phyloP scores from a whole-genome alignment of 2,797 vertebrate species.

The Esox masquinongy region DNA sequence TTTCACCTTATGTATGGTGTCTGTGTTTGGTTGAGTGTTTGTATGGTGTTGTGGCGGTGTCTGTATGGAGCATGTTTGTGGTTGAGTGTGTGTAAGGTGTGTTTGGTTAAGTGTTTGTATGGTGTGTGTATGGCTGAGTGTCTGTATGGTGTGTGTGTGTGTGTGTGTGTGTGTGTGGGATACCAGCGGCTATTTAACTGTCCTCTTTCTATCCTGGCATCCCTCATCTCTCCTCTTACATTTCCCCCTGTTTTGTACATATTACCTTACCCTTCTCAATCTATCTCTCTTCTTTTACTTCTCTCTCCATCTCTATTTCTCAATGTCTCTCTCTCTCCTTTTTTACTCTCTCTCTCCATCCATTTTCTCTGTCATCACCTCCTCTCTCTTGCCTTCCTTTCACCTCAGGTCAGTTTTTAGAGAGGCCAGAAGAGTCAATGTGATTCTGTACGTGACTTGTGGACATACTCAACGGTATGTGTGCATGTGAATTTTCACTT shows the following conservation, averaged over 20 bases:
- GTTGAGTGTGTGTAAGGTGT: no score
- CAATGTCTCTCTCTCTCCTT: no score
- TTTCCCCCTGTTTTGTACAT: not conserved
- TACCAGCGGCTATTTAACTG: not conserved
- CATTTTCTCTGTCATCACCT: no score
- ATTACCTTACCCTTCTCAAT: not conserved
- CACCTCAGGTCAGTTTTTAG: constrained; percentile 8
- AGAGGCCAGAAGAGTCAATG: not conserved
- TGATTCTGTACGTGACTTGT: not conserved
- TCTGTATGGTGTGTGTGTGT: no score
- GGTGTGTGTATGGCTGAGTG: no score
- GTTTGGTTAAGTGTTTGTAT: no score
- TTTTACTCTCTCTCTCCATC: no score
- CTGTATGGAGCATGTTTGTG: no score
- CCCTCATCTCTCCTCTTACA: not conserved
- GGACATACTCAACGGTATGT: constrained; percentile 8
- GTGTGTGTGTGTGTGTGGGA: no score
- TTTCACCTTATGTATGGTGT: no score
- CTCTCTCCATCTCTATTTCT: constrained; percentile 3
- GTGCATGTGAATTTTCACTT: constrained; percentile 32
- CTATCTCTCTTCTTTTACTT: not conserved
- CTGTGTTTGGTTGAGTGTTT: no score
- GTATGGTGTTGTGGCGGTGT: no score
- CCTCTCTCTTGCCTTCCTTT: constrained; percentile 1
- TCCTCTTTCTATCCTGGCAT: not conserved